Evolutionary conservation across 2,888 invertebrate species (phyloP).

Genomic region (Leptura quadrifasciata): DNA sequence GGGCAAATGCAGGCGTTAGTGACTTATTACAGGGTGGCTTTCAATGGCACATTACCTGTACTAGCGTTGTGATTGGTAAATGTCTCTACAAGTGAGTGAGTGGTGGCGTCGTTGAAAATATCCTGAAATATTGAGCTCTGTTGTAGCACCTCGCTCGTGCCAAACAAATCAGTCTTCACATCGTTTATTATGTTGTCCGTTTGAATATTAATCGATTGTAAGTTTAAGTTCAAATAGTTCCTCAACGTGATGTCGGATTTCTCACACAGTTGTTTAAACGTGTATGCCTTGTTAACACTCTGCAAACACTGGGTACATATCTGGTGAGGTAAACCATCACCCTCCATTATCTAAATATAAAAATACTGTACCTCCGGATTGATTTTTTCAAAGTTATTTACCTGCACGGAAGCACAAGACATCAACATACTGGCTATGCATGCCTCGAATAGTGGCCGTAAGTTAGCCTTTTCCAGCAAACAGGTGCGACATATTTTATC

Average conservation of each 20-base stretch:
- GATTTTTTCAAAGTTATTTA: constrained; percentile 47
- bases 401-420: constrained; percentile 71
- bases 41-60: constrained; percentile 60
- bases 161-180: constrained; percentile 67
- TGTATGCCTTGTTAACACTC: constrained; percentile 69
- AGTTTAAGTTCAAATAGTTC: constrained; percentile 67
- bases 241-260: constrained; percentile 70
- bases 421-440: constrained; percentile 72
- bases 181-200: constrained; percentile 61
- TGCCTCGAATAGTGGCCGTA: constrained; percentile 70
- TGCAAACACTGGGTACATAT: constrained; percentile 72
- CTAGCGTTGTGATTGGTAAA: constrained; percentile 67
- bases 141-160: constrained; percentile 68
- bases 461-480: constrained; percentile 69
- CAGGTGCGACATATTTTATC: constrained; percentile 72
- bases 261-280: constrained; percentile 71
- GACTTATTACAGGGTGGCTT: too few species aligned
- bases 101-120: constrained; percentile 70
- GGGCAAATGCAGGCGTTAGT: too few species aligned
- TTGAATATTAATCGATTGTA: constrained; percentile 60
- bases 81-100: constrained; percentile 69
- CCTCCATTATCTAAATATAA: constrained; percentile 67
- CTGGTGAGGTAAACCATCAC: constrained; percentile 71
- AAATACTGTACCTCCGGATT: constrained; percentile 10
- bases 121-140: constrained; percentile 71